phyloP scores from a whole-genome alignment of 2,797 vertebrate genomes.

The Tympanoctomys barrerae region DNA sequence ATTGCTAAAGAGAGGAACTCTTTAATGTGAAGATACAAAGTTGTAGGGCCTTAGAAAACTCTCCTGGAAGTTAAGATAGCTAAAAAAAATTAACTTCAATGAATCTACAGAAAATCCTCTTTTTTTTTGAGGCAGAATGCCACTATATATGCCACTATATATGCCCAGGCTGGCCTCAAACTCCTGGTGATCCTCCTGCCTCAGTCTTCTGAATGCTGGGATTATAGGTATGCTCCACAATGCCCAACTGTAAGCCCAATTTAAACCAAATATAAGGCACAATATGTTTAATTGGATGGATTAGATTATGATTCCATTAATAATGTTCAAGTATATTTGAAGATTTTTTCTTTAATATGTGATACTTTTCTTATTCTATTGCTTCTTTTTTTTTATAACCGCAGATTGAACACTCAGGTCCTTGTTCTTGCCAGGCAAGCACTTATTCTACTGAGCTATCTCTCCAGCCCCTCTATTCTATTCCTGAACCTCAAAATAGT shows the following conservation, averaged over 20 bases:
- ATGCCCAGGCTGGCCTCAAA: background rate
- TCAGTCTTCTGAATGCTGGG: background rate
- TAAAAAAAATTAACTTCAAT: background rate
- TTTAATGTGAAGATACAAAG: background rate
- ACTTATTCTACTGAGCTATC: no score
- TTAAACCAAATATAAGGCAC: background rate
- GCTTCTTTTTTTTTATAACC: background rate
- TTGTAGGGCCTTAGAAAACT: background rate
- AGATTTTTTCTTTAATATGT: constrained; percentile 4
- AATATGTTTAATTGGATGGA: background rate
- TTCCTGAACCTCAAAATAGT: background rate
- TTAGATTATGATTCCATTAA: background rate
- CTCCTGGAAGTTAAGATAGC: background rate
- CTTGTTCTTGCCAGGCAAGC: no score
- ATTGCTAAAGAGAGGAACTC: background rate
- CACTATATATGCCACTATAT: background rate
- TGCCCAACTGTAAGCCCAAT: background rate
- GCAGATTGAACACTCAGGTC: no score
- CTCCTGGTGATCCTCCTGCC: background rate
- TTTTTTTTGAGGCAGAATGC: background rate
- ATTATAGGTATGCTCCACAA: background rate
- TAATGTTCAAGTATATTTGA: background rate
- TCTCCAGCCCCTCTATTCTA: background rate
- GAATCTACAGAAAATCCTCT: background rate
- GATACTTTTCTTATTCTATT: background rate